Evolutionary conservation across 1,140 invertebrate genomes (phyloP).

Genomic region (Brachionus sp.): DNA sequence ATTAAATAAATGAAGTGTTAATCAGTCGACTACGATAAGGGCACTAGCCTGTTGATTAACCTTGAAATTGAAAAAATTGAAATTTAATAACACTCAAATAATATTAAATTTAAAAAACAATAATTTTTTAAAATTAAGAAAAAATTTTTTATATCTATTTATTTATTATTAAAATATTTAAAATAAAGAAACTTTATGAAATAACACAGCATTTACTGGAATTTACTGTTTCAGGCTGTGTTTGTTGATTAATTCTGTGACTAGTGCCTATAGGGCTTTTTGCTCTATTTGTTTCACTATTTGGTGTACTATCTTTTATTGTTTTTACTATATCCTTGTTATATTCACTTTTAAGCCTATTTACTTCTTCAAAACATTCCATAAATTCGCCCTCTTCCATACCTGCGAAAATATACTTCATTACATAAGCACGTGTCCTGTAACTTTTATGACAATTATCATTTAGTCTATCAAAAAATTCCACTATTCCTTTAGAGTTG

Average conservation of each 20-base stretch:
- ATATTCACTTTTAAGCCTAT: background rate
- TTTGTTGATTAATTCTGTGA: background rate
- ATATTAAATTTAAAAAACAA: no score
- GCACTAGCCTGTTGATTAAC: no score
- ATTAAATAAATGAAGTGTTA: no score
- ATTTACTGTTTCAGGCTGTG: background rate
- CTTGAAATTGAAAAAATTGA: no score
- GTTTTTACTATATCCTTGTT: background rate
- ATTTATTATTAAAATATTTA: background rate
- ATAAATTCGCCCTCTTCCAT: background rate
- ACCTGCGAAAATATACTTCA: background rate
- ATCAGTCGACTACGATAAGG: no score
- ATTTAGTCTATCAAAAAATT: background rate
- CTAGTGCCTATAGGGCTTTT: background rate
- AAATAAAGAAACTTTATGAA: background rate
- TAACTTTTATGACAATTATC: background rate
- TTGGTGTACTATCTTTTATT: no score
- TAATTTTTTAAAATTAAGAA: background rate
- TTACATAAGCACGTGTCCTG: background rate
- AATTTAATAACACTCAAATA: no score
- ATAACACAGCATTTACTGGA: background rate
- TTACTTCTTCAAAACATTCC: background rate
- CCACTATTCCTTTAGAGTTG: background rate
- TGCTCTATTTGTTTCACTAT: background rate
- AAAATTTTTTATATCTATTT: no score